Percentiles rank a stretch among this genome's conserved stretches.
Conservation (phyloP, 2,888 invertebrate species). For the Junonia oenone region DNA sequence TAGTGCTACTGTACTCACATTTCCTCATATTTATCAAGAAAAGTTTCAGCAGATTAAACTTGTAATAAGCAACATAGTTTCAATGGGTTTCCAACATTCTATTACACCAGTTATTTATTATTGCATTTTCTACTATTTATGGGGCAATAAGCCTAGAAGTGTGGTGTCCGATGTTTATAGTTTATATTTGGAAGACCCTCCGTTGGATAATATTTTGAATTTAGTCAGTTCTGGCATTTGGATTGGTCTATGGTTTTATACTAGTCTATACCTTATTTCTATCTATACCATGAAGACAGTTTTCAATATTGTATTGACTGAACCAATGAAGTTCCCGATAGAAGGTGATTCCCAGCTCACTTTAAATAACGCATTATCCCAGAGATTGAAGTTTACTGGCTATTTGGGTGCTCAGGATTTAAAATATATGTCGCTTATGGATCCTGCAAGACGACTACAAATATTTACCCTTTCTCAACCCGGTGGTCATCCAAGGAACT, state of each 20-base stretch:
- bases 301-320: slow-evolving; percentile 85
- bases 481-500: slow-evolving; percentile 93
- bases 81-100: slow-evolving; percentile 79
- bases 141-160: slow-evolving; percentile 78
- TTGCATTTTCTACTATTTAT: slow-evolving; percentile 79
- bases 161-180: slow-evolving; percentile 75
- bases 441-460: slow-evolving; percentile 78
- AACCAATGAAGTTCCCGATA: slow-evolving; percentile 84
- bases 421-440: slow-evolving; percentile 82
- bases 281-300: slow-evolving; percentile 85
- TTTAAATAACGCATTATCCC: slow-evolving; percentile 81
- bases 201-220: slow-evolving; percentile 68
- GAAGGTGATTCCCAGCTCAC: slow-evolving; percentile 70
- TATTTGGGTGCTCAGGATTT: slow-evolving; percentile 89
- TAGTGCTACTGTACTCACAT: slow-evolving; percentile 78
- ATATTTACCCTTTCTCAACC: slow-evolving; percentile 88
- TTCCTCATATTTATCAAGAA: slow-evolving; percentile 85
- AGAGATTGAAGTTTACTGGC: slow-evolving; percentile 84
- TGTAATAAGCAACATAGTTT: slow-evolving; percentile 76
- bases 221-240: slow-evolving; percentile 72
- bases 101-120: slow-evolving; percentile 82
- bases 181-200: slow-evolving; percentile 73
- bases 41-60: slow-evolving; percentile 84
- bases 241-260: slow-evolving; percentile 84
- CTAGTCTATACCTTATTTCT: slow-evolving; percentile 83